phyloP scores from a whole-genome alignment of 2,888 invertebrate genomes.

The Catonia carolina region DNA sequence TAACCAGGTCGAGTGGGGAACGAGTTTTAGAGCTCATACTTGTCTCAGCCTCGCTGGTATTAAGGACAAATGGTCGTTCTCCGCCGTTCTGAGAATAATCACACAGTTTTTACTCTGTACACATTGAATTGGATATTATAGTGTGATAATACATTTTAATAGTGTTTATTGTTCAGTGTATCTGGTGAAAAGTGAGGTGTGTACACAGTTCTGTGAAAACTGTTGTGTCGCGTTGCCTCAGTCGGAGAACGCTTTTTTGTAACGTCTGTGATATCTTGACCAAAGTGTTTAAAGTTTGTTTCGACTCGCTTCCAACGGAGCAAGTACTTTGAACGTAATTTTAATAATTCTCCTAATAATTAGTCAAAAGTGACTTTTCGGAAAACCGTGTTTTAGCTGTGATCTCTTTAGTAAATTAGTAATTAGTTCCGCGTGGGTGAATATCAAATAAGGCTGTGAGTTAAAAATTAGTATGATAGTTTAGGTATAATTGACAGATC shows the following conservation, averaged over 20 bases:
- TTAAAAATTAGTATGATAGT: slow-evolving; percentile 6
- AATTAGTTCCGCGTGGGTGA: too few relatives aligned
- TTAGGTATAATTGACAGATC: slow-evolving; percentile 4
- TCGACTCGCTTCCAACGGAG: slow-evolving; percentile 7
- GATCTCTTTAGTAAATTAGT: too few relatives aligned
- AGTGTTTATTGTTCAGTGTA: slow-evolving; percentile 20
- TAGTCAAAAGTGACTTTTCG: too few relatives aligned
- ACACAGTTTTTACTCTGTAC: slow-evolving; percentile 35
- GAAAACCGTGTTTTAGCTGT: too few relatives aligned
- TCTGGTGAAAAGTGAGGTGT: too few relatives aligned
- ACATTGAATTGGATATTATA: slow-evolving; percentile 34
- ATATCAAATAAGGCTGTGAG: slow-evolving; percentile 13
- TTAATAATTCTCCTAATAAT: background rate
- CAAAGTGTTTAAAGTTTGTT: slow-evolving; percentile 28
- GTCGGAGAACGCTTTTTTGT: background rate
- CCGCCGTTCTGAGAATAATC: slow-evolving; percentile 32
- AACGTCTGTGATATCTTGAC: slow-evolving; percentile 32
- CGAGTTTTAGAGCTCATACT: slow-evolving; percentile 15
- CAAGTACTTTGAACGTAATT: background rate
- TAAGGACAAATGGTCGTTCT: slow-evolving; percentile 32
- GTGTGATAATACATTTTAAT: slow-evolving; percentile 18
- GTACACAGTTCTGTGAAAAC: slow-evolving; percentile 1
- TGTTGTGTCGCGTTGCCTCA: background rate
- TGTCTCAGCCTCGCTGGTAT: slow-evolving; percentile 17
- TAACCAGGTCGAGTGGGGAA: slow-evolving; percentile 9